These are phyloP conservation scores for Leistus spinibarbis DNA, from an alignment of 2,888 invertebrate genomes.

Conservation along the genomic window DNA sequence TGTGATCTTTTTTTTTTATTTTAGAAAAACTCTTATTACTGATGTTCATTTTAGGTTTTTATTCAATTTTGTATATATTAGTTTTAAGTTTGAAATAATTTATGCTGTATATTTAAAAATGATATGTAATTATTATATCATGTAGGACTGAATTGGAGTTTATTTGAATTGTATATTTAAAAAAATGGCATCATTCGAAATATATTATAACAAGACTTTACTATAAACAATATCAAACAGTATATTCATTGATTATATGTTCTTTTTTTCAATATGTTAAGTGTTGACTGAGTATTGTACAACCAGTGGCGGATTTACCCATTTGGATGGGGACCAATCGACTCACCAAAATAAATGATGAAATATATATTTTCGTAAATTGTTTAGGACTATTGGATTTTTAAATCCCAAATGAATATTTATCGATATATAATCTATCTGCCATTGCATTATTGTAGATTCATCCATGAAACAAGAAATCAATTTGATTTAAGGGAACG, in stretches of 20 bases:
- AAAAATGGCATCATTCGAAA: conserved; percentile 33
- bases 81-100: conserved; percentile 36
- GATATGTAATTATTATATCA: conserved; percentile 35
- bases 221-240: background rate
- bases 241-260: background rate
- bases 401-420: too few species aligned
- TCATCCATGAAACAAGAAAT: too few species aligned
- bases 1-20: conserved; percentile 17
- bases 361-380: too few species aligned
- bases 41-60: conserved; percentile 7
- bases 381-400: too few species aligned
- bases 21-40: background rate
- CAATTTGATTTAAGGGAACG: too few species aligned
- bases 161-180: conserved; percentile 39
- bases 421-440: too few species aligned
- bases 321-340: too few species aligned
- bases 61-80: conserved; percentile 39
- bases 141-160: conserved; percentile 36
- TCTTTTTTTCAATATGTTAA: too few species aligned
- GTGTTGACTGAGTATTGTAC: too few species aligned
- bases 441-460: too few species aligned
- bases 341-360: too few species aligned
- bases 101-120: conserved; percentile 37
- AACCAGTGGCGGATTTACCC: too few species aligned
- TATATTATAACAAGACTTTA: background rate